Conservation (phyloP, 1,140 invertebrate species). For the Battus philenor region DNA sequence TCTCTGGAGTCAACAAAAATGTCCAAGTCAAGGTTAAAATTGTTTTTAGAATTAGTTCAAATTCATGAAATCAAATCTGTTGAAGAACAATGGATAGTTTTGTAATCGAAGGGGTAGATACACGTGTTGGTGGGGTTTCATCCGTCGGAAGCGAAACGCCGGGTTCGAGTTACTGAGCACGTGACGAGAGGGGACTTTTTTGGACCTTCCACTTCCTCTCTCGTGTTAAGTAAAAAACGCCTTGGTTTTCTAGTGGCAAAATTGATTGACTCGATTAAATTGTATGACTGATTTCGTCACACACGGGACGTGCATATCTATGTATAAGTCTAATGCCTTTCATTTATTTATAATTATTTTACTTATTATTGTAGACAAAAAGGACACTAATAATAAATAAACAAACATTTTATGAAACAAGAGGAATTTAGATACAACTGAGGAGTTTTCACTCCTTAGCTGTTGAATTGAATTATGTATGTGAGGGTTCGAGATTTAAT, state of each 20-base stretch:
- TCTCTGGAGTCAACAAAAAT: no score
- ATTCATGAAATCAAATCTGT: not conserved
- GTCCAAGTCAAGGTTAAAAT: no score
- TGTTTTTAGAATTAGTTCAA: no score
- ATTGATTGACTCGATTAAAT: not conserved
- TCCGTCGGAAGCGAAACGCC: constrained; percentile 55
- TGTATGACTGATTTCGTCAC: not conserved
- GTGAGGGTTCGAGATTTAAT: no score
- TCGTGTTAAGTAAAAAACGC: constrained; percentile 20
- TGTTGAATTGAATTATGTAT: no score
- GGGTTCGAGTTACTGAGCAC: constrained; percentile 48
- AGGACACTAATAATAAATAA: no score
- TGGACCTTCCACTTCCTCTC: constrained; percentile 43
- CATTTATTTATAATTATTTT: no score
- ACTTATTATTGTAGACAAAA: no score
- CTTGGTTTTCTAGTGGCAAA: constrained; percentile 15
- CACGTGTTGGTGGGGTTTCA: constrained; percentile 49
- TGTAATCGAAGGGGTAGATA: constrained; percentile 26
- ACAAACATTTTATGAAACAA: no score
- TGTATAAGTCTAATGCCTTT: no score
- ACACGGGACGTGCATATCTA: not conserved
- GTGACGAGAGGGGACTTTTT: constrained; percentile 46
- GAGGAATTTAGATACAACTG: no score
- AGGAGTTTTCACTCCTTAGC: no score
- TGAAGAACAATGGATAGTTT: constrained; percentile 1